Base-by-base conservation (phyloP, 2,888 invertebrate genomes). In the Parnassius mnemosyne region DNA sequence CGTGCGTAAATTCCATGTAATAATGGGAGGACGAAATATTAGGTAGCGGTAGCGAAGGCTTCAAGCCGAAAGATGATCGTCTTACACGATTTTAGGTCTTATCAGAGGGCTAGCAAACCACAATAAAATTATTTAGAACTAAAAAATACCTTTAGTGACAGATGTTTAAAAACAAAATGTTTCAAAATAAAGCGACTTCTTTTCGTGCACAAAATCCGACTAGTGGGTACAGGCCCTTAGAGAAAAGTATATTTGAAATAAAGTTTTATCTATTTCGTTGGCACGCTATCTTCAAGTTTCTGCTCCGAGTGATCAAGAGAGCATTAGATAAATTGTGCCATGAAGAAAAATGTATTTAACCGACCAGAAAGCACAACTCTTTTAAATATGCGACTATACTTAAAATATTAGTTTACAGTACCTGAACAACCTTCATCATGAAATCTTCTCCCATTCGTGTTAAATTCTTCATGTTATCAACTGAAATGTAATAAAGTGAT, bases 251-350 rank as follows among this genome's bases (percentile, higher is more conserved):
- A 42, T 57, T 16, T 42, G 57, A 50, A 44, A 44, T 34, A 57
- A 57, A 53, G 41, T 62, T 55, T 62, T 62, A 57, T 57, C 53
- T 57, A 62, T 57, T 57, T 61, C 61, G 46, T 61, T 57, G 57
- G 57, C 61, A 47, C 52, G 56, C 52, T 61, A 57, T 61, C 61
- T 56, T 53, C 53, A 53, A 62, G 53, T 62, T 62, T 57, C 47
- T 62, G 13, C 49, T 53, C 57, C 61, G 49, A 53, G 53, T 57
- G 62, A 57, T 62, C 53, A 43, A 43, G 61, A 53, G 47, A 16
- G 53, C 25, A 49, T 62, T 57, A 53, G 53, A 62, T 62, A 57
- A 62, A 62, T 62, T 49, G 50, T 49, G 43, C 43, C 44, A 42
- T 12, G 55, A 44, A 50, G 16, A 49, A 50, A 62, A 57, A 62